Conservation (phyloP, 2,797 vertebrate species). For the Sebastes ruberrimus region DNA sequence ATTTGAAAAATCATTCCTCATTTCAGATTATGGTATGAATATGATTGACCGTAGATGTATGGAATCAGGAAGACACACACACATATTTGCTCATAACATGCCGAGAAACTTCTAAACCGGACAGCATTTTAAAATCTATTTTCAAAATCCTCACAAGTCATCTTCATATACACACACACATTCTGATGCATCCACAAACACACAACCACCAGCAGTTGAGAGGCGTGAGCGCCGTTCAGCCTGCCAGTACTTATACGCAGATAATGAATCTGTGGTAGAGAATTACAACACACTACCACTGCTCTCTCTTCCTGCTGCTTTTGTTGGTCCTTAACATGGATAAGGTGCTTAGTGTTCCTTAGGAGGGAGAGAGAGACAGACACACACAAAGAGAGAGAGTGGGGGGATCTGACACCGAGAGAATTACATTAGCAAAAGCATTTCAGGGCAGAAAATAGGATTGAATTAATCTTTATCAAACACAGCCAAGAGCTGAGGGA, state of each 20-base stretch:
- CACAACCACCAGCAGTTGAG: constrained; percentile 12
- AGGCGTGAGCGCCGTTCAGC: constrained; percentile 26
- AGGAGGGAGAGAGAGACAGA: constrained; percentile 56
- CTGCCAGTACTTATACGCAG: constrained; percentile 65
- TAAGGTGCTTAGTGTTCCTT: constrained; percentile 81
- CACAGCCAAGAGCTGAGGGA: constrained; percentile 71
- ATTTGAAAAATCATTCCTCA: background rate
- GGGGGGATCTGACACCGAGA: constrained; percentile 62
- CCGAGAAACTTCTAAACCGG: background rate
- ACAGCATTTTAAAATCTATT: background rate
- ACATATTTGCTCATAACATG: background rate
- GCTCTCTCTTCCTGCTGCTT: constrained; percentile 72
- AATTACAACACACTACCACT: constrained; percentile 81
- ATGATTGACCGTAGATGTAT: background rate
- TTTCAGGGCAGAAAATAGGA: constrained; percentile 86
- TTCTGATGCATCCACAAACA: background rate
- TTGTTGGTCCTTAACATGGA: constrained; percentile 79
- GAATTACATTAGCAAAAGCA: constrained; percentile 84
- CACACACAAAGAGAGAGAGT: constrained; percentile 23
- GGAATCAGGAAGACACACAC: background rate
- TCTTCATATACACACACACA: background rate
- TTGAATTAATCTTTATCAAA: constrained; percentile 89
- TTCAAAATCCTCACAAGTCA: background rate
- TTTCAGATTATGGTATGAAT: background rate
- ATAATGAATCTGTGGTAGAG: constrained; percentile 82